Evolutionary conservation across 30 jellyfish, hydroid and myxozoan species (phyloP).

Genomic region (Chironex yamaguchii): DNA sequence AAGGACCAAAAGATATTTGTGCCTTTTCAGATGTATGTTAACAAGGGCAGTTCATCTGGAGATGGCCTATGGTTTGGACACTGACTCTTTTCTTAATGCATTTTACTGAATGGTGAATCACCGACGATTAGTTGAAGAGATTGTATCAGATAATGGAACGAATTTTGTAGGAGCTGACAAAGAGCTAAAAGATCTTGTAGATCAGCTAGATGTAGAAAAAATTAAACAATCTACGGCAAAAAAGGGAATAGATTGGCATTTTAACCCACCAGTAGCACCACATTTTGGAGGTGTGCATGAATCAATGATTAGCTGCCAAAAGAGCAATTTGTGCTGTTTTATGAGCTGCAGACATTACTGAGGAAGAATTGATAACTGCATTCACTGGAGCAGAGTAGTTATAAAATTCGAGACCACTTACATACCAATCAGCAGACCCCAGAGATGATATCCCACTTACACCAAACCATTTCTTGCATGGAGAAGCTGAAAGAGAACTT

Average conservation of each 20-base stretch:
- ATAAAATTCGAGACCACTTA: slow-evolving; percentile 49
- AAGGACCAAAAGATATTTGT: slow-evolving; percentile 52
- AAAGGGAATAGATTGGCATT: slow-evolving; percentile 63
- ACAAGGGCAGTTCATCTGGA: slow-evolving; percentile 75
- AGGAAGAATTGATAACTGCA: slow-evolving; percentile 56
- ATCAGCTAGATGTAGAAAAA: slow-evolving; percentile 3
- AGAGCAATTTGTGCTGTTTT: slow-evolving; percentile 40
- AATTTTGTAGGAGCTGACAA: slow-evolving; percentile 64
- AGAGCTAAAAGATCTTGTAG: slow-evolving; percentile 50
- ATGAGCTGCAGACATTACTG: slow-evolving; percentile 17
- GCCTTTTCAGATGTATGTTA: slow-evolving; percentile 50
- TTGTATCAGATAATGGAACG: slow-evolving; percentile 54
- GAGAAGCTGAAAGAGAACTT: slow-evolving; percentile 45
- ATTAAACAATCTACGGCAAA: slow-evolving; percentile 41
- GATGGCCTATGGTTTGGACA: slow-evolving; percentile 57
- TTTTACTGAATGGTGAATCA: slow-evolving; percentile 61
- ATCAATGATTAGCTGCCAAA: slow-evolving; percentile 53
- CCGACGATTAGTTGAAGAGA: slow-evolving; percentile 35
- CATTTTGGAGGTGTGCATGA: slow-evolving; percentile 68
- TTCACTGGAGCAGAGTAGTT: slow-evolving; percentile 45
- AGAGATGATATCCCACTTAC: slow-evolving; percentile 53
- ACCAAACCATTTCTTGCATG: slow-evolving; percentile 57
- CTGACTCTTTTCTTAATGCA: slow-evolving; percentile 68
- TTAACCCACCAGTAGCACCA: slow-evolving; percentile 63
- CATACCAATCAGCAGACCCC: slow-evolving; percentile 53